Base-by-base conservation (phyloP, 2,113 vertebrate genomes). In the Vanacampus margaritifer region DNA sequence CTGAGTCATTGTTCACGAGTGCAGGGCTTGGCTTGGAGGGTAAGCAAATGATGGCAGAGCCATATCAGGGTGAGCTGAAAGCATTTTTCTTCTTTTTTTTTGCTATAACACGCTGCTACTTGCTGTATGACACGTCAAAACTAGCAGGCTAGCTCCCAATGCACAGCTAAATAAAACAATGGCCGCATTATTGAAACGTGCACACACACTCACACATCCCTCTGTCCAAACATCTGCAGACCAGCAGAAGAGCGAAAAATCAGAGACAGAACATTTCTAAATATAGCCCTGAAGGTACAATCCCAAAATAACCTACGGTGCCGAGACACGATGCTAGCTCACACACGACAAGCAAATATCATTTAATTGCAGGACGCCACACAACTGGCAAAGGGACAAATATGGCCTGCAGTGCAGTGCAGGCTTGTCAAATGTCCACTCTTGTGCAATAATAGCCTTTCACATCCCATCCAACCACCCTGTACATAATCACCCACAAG, bases 121-220 rank as follows among this genome's bases (percentile, higher is more conserved):
- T 41, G 59, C 37, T 41, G 39, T 9, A 24, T 16, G 54, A 28
- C 26, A 17, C 54, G 32, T 57, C 54, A 57, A 57, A 28, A 57
- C 28, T 7, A 35, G 54, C 5, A 32, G 54, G 28, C 14, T 26
- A 17, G 26, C 17, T 57, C 26, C 17, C 48, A 11, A 46, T 46
- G 48, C 21, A 23, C 48, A 51, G 48, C 10, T n/a, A 51, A 19
- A 46, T 19, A 6, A 54, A 54, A 84, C 82, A 86, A 86, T 75
- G 76, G 46, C 26, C 28, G 16, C 65, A 63, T 85, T 84, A 74
- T 85, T 71, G 66, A 69, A 62, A 23, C 69, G n/a, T n/a, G n/a
- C n/a, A 67, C 35, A 50, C 16, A 17, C 16, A 28, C 54, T 2
- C 26, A 17, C 26, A 57, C 16, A 28, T 2, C 79, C 58, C 65